Evolutionary conservation across 2,888 invertebrate genomes (phyloP).

Genomic region (Andrena fulva): DNA sequence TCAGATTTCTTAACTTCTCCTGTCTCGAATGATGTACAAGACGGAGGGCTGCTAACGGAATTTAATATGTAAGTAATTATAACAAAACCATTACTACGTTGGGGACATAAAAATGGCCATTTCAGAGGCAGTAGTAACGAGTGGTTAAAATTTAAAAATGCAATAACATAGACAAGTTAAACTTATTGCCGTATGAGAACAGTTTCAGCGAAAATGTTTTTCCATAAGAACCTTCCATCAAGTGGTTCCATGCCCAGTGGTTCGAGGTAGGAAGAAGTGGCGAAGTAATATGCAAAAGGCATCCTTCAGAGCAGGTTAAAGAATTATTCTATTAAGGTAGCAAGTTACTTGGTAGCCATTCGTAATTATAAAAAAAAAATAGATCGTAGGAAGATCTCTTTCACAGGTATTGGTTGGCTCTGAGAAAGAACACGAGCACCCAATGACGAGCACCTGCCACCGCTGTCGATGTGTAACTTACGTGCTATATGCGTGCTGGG

Average conservation of each 20-base stretch:
- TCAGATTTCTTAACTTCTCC: slow-evolving; percentile 42
- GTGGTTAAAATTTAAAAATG: too few relatives aligned
- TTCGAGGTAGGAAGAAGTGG: too few relatives aligned
- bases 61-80: neutral
- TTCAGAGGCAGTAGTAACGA: too few relatives aligned
- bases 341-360: neutral
- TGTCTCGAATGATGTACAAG: neutral
- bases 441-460: slow-evolving; percentile 50
- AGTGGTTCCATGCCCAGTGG: too few relatives aligned
- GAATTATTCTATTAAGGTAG: neutral
- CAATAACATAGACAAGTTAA: too few relatives aligned
- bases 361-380: neutral
- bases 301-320: too few relatives aligned
- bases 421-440: slow-evolving; percentile 19
- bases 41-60: neutral
- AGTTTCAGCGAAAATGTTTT: too few relatives aligned
- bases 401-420: slow-evolving; percentile 5
- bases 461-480: slow-evolving; percentile 24
- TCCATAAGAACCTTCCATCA: too few relatives aligned
- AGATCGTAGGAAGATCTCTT: neutral
- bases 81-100: neutral
- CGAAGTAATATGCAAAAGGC: too few relatives aligned
- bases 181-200: too few relatives aligned
- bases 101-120: neutral
- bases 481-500: slow-evolving; percentile 51